phyloP scores from a whole-genome alignment of 1,140 invertebrate genomes.

The Platyura marginata region DNA sequence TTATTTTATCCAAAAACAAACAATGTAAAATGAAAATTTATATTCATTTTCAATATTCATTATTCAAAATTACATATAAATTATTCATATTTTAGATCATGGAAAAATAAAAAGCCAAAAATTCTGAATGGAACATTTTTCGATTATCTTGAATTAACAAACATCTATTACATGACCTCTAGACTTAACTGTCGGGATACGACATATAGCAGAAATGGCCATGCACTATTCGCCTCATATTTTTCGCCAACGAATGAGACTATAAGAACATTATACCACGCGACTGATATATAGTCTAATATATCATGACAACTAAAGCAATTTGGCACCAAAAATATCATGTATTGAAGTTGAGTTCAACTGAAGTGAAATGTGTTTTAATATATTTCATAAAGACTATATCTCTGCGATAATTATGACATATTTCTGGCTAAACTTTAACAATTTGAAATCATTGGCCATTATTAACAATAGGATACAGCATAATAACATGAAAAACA shows the following conservation, averaged over 20 bases:
- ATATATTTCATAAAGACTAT: background rate
- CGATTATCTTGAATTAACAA: background rate
- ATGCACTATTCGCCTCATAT: background rate
- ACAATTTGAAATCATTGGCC: background rate
- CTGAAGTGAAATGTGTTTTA: background rate
- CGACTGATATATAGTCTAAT: background rate
- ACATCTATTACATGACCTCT: no score
- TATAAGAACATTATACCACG: background rate
- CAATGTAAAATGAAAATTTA: no score
- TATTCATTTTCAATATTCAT: no score
- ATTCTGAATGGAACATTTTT: background rate
- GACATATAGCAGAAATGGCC: no score
- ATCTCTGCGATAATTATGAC: background rate
- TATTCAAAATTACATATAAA: no score
- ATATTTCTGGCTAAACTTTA: background rate
- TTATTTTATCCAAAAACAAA: no score
- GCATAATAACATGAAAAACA: no score
- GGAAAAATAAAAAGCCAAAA: background rate
- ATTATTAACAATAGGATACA: background rate
- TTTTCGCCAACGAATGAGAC: background rate
- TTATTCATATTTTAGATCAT: no score
- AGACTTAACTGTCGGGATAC: no score
- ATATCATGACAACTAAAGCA: conserved; percentile 2
- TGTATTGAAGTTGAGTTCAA: background rate
- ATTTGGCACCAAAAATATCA: conserved; percentile 1